These are phyloP conservation scores for Setipinna tenuifilis DNA, from an alignment of 2,797 vertebrate species.

Conservation along the genomic window DNA sequence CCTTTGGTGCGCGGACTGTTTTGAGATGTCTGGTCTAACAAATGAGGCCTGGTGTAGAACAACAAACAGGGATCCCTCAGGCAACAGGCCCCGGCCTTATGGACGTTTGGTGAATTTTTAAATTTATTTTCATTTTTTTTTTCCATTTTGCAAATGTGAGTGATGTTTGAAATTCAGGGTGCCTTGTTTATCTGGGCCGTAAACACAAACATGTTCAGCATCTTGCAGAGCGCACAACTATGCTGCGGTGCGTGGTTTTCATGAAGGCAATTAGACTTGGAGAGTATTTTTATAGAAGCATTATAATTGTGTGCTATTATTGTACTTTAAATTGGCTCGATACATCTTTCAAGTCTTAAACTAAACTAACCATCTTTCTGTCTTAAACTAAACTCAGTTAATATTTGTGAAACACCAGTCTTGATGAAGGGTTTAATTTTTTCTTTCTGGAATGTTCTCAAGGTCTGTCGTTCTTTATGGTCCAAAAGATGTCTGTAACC, in stretches of 20 bases:
- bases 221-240: constrained; percentile 45
- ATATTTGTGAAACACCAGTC: not conserved
- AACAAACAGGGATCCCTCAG: not conserved
- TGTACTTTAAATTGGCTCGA: constrained; percentile 27
- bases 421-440: not conserved
- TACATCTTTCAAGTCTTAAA: constrained; percentile 16
- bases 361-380: constrained; percentile 11
- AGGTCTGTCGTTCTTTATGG: no score
- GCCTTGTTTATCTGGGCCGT: constrained; percentile 48
- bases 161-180: constrained; percentile 46
- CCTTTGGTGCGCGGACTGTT: constrained; percentile 49
- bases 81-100: not conserved
- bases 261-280: constrained; percentile 48
- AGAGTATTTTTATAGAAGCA: constrained; percentile 46
- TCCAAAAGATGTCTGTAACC: not conserved
- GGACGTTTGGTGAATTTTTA: constrained; percentile 34
- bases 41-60: constrained; percentile 9
- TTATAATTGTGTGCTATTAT: constrained; percentile 43
- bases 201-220: constrained; percentile 50
- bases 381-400: not conserved
- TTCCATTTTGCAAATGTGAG: not conserved
- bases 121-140: no score
- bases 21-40: constrained; percentile 9
- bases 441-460: not conserved
- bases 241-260: constrained; percentile 45